Evolutionary conservation across 2,888 invertebrate genomes (phyloP).

Genomic region (Amiota mariae): DNA sequence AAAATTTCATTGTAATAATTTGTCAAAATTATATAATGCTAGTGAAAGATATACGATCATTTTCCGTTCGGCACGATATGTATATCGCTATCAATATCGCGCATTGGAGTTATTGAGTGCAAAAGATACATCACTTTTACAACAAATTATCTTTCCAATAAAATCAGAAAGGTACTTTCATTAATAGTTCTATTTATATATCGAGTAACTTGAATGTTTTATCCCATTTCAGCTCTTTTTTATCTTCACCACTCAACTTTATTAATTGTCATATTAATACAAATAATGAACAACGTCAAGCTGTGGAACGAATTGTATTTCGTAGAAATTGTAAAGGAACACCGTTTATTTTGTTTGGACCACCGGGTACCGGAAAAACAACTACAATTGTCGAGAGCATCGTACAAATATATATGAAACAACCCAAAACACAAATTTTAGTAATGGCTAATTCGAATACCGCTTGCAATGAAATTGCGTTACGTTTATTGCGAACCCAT

Average conservation of each 20-base stretch:
- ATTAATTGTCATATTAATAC: conserved; percentile 69
- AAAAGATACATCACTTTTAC: conserved; percentile 39
- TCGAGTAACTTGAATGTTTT: not conserved
- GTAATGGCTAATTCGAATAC: conserved; percentile 82
- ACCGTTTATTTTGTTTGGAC: conserved; percentile 88
- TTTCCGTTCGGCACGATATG: conserved; percentile 60
- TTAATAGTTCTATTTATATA: not conserved
- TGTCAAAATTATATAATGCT: too few relatives aligned
- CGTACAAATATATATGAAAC: conserved; percentile 75
- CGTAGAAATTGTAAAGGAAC: conserved; percentile 72
- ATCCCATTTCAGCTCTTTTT: not conserved
- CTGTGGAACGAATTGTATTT: conserved; percentile 79
- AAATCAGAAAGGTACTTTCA: conserved; percentile 4
- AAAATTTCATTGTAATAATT: too few relatives aligned
- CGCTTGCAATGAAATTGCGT: conserved; percentile 81
- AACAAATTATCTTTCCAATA: conserved; percentile 53
- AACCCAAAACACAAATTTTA: conserved; percentile 75
- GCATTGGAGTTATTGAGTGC: conserved; percentile 55
- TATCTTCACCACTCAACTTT: conserved; percentile 35
- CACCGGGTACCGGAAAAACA: conserved; percentile 80
- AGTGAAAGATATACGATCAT: conserved; percentile 46
- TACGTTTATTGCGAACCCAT: conserved; percentile 72
- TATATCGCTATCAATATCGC: conserved; percentile 66
- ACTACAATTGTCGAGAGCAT: conserved; percentile 82
- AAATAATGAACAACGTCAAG: conserved; percentile 79